A percentile compares a stretch with the other conserved stretches of the same genome.
These are phyloP conservation scores for Calliphora vomitoria DNA, from an alignment of 2,888 invertebrate species.

Conservation along the genomic window DNA sequence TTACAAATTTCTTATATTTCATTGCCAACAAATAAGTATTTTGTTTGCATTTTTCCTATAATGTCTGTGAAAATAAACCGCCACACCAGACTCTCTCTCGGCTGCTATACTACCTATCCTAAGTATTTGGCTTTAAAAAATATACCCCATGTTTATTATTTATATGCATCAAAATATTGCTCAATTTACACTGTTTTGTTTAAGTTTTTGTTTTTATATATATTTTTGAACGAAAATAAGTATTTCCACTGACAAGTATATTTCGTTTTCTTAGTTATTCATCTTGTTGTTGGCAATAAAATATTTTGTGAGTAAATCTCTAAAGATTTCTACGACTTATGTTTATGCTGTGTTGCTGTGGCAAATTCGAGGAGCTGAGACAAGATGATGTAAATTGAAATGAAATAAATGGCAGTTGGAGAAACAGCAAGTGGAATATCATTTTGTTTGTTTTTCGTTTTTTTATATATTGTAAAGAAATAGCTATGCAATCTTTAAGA, in stretches of 20 bases:
- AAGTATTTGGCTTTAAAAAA: background rate
- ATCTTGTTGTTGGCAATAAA: background rate
- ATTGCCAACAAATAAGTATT: constrained; percentile 7
- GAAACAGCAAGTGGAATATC: too few species aligned
- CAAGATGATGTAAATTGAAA: background rate
- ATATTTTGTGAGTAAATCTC: background rate
- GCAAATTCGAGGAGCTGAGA: background rate
- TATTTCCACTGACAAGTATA: background rate
- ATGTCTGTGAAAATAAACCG: background rate
- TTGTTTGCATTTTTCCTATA: background rate
- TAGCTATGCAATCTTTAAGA: too few species aligned
- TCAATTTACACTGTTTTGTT: background rate
- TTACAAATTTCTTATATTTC: background rate
- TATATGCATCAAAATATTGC: background rate
- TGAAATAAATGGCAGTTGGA: too few species aligned
- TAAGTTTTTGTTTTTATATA: background rate
- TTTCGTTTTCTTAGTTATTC: background rate
- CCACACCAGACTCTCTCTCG: background rate
- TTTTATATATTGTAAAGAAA: too few species aligned
- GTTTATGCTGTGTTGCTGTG: background rate
- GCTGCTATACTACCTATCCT: background rate
- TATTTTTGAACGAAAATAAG: background rate
- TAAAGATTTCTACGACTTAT: background rate
- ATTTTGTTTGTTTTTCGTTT: too few species aligned
- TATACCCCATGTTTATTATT: background rate